A percentile compares a stretch with the other conserved stretches of the same genome.
These are phyloP conservation scores for Branchipolynoe longqiensis DNA, from an alignment of 2,888 invertebrate genomes.

Conservation along the genomic window DNA sequence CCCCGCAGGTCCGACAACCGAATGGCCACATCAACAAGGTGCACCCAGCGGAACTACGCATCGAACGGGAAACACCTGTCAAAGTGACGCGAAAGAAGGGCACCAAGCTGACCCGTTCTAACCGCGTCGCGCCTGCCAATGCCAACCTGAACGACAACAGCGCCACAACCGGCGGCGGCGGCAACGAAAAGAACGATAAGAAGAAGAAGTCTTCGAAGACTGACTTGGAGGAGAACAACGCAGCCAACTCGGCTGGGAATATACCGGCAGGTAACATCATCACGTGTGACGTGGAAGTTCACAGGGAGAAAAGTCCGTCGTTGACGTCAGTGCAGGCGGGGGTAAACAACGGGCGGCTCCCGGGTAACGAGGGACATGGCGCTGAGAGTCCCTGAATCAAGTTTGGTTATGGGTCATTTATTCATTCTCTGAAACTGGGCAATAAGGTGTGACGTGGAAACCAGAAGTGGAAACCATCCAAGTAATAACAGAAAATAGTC, in stretches of 20 bases:
- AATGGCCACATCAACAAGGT: constrained; percentile 47
- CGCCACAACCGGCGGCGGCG: neutral
- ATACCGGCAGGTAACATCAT: constrained; percentile 74
- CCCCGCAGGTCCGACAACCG: too few species aligned
- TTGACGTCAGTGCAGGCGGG: constrained; percentile 30
- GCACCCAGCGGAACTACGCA: constrained; percentile 16
- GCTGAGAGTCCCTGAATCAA: too few species aligned
- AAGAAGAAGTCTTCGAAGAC: neutral
- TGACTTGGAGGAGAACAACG: neutral
- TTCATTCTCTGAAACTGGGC: too few species aligned
- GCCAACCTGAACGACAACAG: neutral
- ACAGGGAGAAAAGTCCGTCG: constrained; percentile 73
- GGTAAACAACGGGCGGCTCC: too few species aligned
- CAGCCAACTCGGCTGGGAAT: neutral
- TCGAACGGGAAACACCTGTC: neutral
- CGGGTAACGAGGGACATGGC: too few species aligned
- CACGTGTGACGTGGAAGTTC: constrained; percentile 76
- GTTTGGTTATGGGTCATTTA: too few species aligned
- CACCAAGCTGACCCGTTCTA: constrained; percentile 9
- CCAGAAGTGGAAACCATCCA: too few species aligned
- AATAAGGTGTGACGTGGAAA: too few species aligned
- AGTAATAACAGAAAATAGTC: too few species aligned
- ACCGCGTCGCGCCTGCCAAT: constrained; percentile 10
- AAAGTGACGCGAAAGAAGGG: neutral
- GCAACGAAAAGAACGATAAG: neutral